Evolutionary conservation across 1,140 invertebrate genomes (phyloP).

Genomic region (Melipona quadrifasciata): DNA sequence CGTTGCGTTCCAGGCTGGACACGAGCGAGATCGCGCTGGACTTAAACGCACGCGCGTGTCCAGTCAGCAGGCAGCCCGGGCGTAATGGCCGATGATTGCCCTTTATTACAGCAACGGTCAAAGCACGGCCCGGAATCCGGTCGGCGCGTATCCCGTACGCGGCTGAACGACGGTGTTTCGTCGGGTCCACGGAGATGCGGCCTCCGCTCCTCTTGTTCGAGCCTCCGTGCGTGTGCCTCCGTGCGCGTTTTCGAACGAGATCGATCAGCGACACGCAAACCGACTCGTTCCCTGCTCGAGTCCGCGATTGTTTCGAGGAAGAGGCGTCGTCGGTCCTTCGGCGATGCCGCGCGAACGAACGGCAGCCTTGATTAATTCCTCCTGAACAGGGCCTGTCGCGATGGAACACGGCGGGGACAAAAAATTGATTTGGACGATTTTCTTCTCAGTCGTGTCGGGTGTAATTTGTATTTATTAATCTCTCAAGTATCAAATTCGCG

Average conservation of each 20-base stretch:
- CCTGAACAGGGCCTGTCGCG: neutral
- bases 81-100: conserved; percentile 79
- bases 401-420: neutral
- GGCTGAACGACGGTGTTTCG: conserved; percentile 60
- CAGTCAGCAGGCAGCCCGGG: conserved; percentile 56
- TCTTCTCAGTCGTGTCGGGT: too few species aligned
- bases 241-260: conserved; percentile 22
- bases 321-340: conserved; percentile 34
- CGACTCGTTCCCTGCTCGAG: conserved; percentile 50
- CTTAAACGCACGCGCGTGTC: conserved; percentile 28
- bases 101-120: conserved; percentile 79
- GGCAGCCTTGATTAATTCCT: conserved; percentile 36
- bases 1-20: neutral
- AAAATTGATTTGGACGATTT: neutral
- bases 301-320: conserved; percentile 55
- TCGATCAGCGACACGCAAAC: conserved; percentile 56
- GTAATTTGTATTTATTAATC: too few species aligned
- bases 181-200: conserved; percentile 35
- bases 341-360: conserved; percentile 28
- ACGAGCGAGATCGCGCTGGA: neutral
- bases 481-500: too few species aligned
- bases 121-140: conserved; percentile 77
- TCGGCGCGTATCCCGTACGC: conserved; percentile 52
- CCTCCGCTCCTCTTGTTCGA: neutral
- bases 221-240: neutral